Percentiles rank a stretch among this genome's conserved stretches.
Evolutionary conservation across 2,888 invertebrate genomes (phyloP).

Genomic region (Ctenicera cuprea): DNA sequence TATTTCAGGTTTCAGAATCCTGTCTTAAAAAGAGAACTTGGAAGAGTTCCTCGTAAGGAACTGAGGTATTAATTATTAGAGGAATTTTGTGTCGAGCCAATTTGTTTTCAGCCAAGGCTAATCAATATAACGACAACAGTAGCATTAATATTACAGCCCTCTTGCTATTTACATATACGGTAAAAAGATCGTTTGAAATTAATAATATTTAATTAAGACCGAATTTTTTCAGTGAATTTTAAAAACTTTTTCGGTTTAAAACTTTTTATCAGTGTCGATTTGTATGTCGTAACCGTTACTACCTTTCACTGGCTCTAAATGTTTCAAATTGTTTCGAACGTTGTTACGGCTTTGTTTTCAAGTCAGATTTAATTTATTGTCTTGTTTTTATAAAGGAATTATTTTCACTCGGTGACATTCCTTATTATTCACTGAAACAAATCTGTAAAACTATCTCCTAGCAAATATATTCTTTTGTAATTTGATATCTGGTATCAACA

Average conservation of each 20-base stretch:
- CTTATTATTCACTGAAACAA: constrained; percentile 36
- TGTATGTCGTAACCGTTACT: not conserved
- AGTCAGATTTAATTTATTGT: not conserved
- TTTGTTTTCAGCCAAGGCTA: constrained; percentile 21
- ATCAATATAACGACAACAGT: constrained; percentile 25
- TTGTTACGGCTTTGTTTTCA: constrained; percentile 9
- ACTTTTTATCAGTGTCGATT: no score
- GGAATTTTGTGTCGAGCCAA: constrained; percentile 35
- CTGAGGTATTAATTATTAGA: constrained; percentile 37
- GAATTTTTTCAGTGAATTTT: constrained; percentile 1
- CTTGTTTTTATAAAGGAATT: constrained; percentile 16
- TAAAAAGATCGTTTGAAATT: constrained; percentile 15
- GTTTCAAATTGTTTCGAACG: no score
- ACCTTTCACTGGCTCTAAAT: not conserved
- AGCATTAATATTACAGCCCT: constrained; percentile 21
- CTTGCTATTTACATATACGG: constrained; percentile 18
- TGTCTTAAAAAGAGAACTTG: constrained; percentile 35
- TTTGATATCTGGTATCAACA: constrained; percentile 38
- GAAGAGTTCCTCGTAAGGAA: constrained; percentile 27
- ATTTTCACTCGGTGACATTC: constrained; percentile 5
- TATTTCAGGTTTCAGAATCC: constrained; percentile 42
- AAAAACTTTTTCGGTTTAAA: no score
- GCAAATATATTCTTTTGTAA: constrained; percentile 38
- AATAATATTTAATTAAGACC: constrained; percentile 24
- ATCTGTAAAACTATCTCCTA: constrained; percentile 35